Percentiles rank a stretch among this genome's conserved stretches.
Evolutionary conservation across 1,140 invertebrate species (phyloP).

Genomic region (Drosophila rufa): DNA sequence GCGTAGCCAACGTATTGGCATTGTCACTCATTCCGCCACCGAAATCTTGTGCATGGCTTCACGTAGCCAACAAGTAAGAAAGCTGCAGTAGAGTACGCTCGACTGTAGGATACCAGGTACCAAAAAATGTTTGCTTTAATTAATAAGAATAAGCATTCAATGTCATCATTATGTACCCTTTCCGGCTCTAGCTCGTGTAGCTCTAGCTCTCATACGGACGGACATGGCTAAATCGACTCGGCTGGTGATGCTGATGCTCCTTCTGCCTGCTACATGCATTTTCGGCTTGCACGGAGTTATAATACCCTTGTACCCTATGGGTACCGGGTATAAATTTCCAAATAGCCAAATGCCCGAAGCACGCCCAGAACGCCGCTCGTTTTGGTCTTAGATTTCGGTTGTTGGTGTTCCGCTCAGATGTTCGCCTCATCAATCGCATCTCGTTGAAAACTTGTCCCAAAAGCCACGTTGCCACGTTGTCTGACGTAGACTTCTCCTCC

Average conservation of each 20-base stretch:
- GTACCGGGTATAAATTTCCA: neutral
- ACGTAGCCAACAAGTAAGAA: slow-evolving; percentile 42
- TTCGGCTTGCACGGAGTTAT: too few species aligned
- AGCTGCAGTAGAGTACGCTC: too few species aligned
- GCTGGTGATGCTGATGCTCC: too few species aligned
- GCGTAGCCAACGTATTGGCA: slow-evolving; percentile 35
- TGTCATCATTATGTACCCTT: too few species aligned
- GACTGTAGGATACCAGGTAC: too few species aligned
- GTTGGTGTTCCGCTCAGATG: neutral
- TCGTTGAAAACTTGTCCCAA: slow-evolving; percentile 29
- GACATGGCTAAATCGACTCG: too few species aligned
- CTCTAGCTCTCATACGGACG: too few species aligned
- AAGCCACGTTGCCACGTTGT: slow-evolving; percentile 11
- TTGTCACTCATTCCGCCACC: slow-evolving; percentile 60
- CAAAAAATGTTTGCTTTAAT: too few species aligned
- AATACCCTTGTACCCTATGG: too few species aligned
- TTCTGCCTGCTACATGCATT: too few species aligned
- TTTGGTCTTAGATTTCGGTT: slow-evolving; percentile 2
- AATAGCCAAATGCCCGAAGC: slow-evolving; percentile 22
- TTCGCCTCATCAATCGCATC: neutral
- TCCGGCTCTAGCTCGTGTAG: too few species aligned
- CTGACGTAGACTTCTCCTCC: neutral
- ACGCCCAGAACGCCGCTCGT: slow-evolving; percentile 22
- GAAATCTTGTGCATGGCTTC: slow-evolving; percentile 70
- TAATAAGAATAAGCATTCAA: too few species aligned